Evolutionary conservation across 2,888 invertebrate genomes (phyloP), one percentile per base, ranked within the genome.

Genomic region (Campoletis raptor): DNA sequence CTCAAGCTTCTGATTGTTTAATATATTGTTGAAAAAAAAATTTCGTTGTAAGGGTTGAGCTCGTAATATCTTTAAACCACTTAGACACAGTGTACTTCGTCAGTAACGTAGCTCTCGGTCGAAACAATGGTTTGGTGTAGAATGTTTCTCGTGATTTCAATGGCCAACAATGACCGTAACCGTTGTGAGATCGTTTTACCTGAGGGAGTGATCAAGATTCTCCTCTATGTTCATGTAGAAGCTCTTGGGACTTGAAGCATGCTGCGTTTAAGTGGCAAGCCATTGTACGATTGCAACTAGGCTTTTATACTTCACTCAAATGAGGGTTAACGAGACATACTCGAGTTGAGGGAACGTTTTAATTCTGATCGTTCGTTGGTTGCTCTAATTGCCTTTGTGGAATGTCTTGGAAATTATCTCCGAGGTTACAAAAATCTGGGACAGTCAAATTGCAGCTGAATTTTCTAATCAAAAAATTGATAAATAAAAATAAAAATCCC

Each of bases 181-280:
- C 52, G 66, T 81, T 81, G 77, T 52, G 76, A 70, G 42, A 72
- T 40, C n/a, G 80, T 72, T 80, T 18, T 77, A 85, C 74, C 81
- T 81, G 76, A 42, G 76, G 72, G 81, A 81, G 76, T 52, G 81
- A 81, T 85, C 77, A 64, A 70, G 76, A 70, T 52, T 76, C 21
- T 48, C 18, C 15, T 36, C 21, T 21, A 36, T 18, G 69, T 77
- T 61, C 42, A 64, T 12, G 15, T 12, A 9, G 18, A 66, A 57
- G 54, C 24, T 40, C 76, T 40, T 70, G 80, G 73, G 57, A 6
- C 37, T 66, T 21, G 48, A 61, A 83, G 73, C 81, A 66, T 18
- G 21, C 70, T 85, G 80, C 81, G 64, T 64, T 81, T 81, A 81
- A 85, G 76, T 85, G 54, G 70, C 37, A 64, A 24, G 54, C 72